phyloP scores from a whole-genome alignment of 1,140 invertebrate genomes.

The Danaus plexippus region DNA sequence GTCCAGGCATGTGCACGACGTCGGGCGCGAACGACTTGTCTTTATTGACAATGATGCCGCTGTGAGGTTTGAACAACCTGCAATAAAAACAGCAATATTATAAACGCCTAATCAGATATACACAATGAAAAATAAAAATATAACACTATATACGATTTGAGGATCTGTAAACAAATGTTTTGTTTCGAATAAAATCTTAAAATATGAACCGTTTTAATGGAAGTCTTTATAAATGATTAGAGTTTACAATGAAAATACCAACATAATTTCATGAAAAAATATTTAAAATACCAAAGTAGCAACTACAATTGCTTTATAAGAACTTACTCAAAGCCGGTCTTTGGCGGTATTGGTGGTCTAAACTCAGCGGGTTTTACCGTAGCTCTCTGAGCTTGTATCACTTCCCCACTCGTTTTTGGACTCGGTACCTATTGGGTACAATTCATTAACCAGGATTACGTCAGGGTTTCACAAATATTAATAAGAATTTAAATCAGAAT shows the following conservation, averaged over 20 bases:
- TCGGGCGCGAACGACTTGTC: constrained; percentile 48
- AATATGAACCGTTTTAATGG: too few relatives aligned
- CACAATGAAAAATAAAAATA: too few relatives aligned
- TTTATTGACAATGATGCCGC: constrained; percentile 53
- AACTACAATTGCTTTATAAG: too few relatives aligned
- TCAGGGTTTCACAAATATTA: background rate
- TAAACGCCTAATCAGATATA: too few relatives aligned
- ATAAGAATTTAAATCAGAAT: constrained; percentile 1
- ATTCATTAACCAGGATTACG: too few relatives aligned
- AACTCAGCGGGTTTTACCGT: constrained; percentile 32
- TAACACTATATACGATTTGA: too few relatives aligned
- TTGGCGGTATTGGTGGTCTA: constrained; percentile 48
- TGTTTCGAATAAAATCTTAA: too few relatives aligned
- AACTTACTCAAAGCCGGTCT: constrained; percentile 47
- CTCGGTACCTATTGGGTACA: constrained; percentile 39
- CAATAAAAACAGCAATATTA: constrained; percentile 16
- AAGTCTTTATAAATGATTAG: too few relatives aligned
- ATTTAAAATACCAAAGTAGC: too few relatives aligned
- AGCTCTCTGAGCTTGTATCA: constrained; percentile 40
- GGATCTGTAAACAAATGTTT: too few relatives aligned
- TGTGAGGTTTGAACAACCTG: constrained; percentile 56
- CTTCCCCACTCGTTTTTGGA: constrained; percentile 56
- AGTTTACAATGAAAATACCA: too few relatives aligned
- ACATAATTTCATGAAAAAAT: too few relatives aligned
- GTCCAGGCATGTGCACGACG: constrained; percentile 37